Evolutionary conservation across 2,113 vertebrate species (phyloP).

Genomic region (Furnarius figulus): DNA sequence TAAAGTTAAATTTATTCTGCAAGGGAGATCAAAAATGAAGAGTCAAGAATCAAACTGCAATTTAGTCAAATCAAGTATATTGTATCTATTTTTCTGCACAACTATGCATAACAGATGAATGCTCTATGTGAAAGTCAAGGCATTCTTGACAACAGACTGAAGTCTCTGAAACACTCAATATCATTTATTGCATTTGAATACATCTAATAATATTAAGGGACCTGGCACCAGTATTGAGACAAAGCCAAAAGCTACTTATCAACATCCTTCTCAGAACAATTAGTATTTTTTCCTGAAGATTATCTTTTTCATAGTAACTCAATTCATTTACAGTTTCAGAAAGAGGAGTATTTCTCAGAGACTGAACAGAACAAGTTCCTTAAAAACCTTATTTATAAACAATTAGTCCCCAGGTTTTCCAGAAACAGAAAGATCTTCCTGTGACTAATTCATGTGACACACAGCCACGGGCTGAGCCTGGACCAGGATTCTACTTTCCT

Average conservation of each 20-base stretch:
- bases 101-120: neutral
- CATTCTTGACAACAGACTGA: neutral
- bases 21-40: neutral
- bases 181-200: neutral
- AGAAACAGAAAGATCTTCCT: neutral
- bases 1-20: neutral
- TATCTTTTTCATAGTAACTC: neutral
- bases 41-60: neutral
- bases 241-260: neutral
- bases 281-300: neutral
- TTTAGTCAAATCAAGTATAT: neutral
- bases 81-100: neutral
- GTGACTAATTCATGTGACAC: neutral
- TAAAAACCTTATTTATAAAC: neutral
- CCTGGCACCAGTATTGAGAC: neutral
- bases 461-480: neutral
- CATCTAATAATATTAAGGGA: neutral
- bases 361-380: neutral
- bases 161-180: neutral
- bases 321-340: neutral
- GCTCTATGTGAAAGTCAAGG: neutral
- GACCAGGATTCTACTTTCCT: neutral
- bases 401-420: neutral
- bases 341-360: neutral
- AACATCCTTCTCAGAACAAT: neutral